Conservation (phyloP, 2,113 vertebrate species). For the Sylvietta virens region DNA sequence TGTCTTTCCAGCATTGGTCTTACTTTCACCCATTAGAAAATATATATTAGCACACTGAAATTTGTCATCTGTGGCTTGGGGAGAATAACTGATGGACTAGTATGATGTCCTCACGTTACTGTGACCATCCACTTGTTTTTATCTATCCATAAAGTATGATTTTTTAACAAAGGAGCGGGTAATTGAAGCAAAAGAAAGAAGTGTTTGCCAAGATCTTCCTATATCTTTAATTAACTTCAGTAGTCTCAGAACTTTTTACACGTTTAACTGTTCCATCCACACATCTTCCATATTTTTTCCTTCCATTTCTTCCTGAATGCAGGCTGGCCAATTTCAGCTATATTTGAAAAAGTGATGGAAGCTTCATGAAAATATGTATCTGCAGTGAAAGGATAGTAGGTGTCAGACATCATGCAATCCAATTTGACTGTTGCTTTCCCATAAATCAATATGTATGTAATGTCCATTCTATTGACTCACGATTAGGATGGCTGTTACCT, state of each 20-base stretch:
- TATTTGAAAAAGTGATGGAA: neutral
- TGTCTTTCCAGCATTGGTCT: neutral
- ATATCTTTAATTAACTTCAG: neutral
- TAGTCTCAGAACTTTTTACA: neutral
- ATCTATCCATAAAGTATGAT: neutral
- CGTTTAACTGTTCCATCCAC: neutral
- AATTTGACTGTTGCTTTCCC: neutral
- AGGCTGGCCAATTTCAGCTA: neutral
- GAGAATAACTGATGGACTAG: neutral
- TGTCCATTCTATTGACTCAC: neutral
- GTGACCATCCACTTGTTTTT: neutral
- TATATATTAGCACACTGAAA: neutral
- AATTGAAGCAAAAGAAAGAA: neutral
- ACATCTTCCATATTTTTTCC: fast-evolving
- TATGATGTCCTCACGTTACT: neutral
- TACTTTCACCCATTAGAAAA: neutral
- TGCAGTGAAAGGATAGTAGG: neutral
- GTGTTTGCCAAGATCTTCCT: neutral
- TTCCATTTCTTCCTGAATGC: neutral
- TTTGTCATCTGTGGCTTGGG: neutral
- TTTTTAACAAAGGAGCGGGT: neutral
- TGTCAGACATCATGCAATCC: neutral
- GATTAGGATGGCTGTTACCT: neutral
- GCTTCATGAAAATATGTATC: neutral
- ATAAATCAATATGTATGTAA: neutral